A percentile compares a stretch with the other conserved stretches of the same genome.
Evolutionary conservation across 1,140 invertebrate genomes (phyloP).

Genomic region (Drosophila nebulosa): DNA sequence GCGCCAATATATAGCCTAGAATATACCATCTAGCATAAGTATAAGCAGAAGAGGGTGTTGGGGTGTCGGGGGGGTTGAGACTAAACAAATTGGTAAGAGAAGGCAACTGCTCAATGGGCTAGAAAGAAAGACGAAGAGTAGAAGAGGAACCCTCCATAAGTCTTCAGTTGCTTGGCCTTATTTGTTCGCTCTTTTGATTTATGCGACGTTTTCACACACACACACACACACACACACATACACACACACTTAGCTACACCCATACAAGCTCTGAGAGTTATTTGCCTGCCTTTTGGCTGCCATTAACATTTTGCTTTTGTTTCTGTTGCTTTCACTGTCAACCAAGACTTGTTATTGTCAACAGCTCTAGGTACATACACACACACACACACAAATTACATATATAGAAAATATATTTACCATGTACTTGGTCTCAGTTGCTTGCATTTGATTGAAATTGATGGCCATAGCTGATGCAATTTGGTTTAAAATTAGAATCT

Average conservation of each 20-base stretch:
- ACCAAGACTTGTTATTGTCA: constrained; percentile 10
- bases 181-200: constrained; percentile 53
- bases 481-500: not conserved
- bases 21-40: not conserved
- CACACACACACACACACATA: not conserved
- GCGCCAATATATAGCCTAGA: constrained; percentile 30
- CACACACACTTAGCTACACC: not conserved
- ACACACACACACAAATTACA: not conserved
- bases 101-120: constrained; percentile 39
- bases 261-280: not conserved
- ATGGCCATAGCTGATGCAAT: constrained; percentile 26
- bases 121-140: not conserved
- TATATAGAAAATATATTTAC: not conserved
- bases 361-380: not conserved
- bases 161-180: not conserved
- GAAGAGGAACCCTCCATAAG: not conserved
- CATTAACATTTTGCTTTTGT: constrained; percentile 63
- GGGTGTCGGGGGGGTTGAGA: too few species aligned
- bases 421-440: constrained; percentile 1
- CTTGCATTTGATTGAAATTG: constrained; percentile 50
- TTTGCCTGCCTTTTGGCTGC: constrained; percentile 39
- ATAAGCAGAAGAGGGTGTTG: not conserved
- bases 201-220: constrained; percentile 55
- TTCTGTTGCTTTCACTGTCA: constrained; percentile 15
- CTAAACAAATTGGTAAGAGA: constrained; percentile 10